A percentile compares a stretch with the other conserved stretches of the same genome.
These are phyloP conservation scores for Tenebrio molitor DNA, from an alignment of 1,140 invertebrate genomes.

Conservation along the genomic window DNA sequence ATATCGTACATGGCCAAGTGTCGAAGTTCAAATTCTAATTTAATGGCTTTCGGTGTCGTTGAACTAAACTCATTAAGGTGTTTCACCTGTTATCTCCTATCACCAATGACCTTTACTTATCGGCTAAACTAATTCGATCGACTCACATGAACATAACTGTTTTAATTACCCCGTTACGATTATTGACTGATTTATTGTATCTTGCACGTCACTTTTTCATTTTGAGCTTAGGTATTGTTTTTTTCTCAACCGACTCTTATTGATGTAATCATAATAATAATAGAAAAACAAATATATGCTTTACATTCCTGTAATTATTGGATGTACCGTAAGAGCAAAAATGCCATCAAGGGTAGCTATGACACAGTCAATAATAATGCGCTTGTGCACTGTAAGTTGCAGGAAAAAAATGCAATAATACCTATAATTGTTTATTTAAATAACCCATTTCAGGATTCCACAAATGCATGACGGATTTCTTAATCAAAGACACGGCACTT, in stretches of 20 bases:
- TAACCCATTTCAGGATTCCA: no score
- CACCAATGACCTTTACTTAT: slow-evolving; percentile 7
- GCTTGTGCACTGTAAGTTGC: no score
- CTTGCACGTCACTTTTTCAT: background rate
- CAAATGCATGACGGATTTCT: no score
- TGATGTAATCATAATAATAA: no score
- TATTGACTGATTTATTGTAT: slow-evolving; percentile 2
- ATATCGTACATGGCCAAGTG: slow-evolving; percentile 5
- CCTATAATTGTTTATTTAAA: no score
- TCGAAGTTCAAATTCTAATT: slow-evolving; percentile 10
- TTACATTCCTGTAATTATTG: no score
- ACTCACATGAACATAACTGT: background rate
- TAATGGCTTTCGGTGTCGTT: slow-evolving; percentile 14
- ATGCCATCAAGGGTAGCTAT: no score
- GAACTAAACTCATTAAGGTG: slow-evolving; percentile 33
- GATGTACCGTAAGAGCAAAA: no score
- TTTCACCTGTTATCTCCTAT: slow-evolving; percentile 10
- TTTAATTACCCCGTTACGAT: background rate
- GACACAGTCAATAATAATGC: no score
- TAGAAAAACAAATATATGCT: no score
- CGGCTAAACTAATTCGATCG: slow-evolving; percentile 14
- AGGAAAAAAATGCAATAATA: no score
- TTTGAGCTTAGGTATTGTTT: background rate
- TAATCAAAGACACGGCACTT: no score
- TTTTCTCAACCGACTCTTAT: background rate